These are phyloP conservation scores for Pangasius djambal DNA, from an alignment of 2,797 vertebrate species.

Conservation along the genomic window DNA sequence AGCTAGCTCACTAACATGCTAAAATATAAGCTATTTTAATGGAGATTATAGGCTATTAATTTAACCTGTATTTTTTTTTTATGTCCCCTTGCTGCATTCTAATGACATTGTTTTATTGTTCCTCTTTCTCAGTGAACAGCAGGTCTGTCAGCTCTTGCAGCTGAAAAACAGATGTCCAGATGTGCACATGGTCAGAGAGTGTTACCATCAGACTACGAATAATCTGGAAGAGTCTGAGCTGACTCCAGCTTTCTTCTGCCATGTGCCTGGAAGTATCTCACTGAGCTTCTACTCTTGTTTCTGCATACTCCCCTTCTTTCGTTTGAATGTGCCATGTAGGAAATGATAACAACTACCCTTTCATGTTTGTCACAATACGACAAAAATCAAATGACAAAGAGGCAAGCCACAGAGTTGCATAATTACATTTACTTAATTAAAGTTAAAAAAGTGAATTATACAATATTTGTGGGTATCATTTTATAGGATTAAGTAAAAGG, in stretches of 20 bases:
- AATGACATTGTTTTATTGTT: background rate
- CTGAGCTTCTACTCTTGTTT: constrained; percentile 14
- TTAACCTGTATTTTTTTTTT: background rate
- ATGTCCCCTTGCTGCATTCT: background rate
- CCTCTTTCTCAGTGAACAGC: constrained; percentile 73
- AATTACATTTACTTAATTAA: background rate
- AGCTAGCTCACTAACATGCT: background rate
- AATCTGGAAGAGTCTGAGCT: background rate
- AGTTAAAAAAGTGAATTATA: background rate
- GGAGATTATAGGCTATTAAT: background rate
- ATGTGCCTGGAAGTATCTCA: constrained; percentile 51
- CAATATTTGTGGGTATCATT: background rate
- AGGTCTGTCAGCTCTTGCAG: constrained; percentile 79
- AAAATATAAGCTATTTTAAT: background rate
- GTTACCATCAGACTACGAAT: constrained; percentile 67
- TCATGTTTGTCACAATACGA: background rate
- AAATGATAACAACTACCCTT: background rate
- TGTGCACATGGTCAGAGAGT: constrained; percentile 72
- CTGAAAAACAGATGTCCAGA: constrained; percentile 78
- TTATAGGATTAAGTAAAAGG: background rate
- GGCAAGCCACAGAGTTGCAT: background rate
- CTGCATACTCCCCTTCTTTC: background rate
- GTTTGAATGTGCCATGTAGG: background rate
- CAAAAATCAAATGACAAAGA: background rate
- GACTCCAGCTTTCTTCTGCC: constrained; percentile 69